Percentiles rank a stretch among this genome's conserved stretches.
Conservation (phyloP, 2,888 invertebrate species). For the Noctuana brunneofusca region DNA sequence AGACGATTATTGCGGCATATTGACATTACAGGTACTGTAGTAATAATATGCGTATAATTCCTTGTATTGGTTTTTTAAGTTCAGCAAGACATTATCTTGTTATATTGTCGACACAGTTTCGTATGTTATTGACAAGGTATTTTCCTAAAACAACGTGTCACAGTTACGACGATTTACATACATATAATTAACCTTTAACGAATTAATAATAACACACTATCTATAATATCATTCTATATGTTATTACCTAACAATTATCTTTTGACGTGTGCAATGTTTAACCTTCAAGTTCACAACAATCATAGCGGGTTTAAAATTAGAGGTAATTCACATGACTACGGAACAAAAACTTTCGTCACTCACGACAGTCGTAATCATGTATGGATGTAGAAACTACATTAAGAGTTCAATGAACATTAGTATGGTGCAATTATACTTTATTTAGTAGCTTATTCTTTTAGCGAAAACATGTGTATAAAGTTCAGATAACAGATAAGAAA, state of each 20-base stretch:
- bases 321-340: conserved; percentile 19
- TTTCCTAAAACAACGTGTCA: too few relatives aligned
- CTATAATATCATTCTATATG: too few relatives aligned
- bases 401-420: conserved; percentile 49
- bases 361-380: conserved; percentile 47
- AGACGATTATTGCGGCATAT: too few relatives aligned
- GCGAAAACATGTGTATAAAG: too few relatives aligned
- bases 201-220: background rate
- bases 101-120: too few relatives aligned
- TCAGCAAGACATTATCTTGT: too few relatives aligned
- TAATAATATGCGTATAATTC: too few relatives aligned
- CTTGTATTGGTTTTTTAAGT: too few relatives aligned
- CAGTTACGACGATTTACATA: too few relatives aligned
- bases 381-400: conserved; percentile 46
- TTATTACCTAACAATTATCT: background rate
- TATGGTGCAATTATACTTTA: background rate
- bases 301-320: conserved; percentile 14
- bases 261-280: background rate
- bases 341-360: conserved; percentile 40
- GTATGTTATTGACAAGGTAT: too few relatives aligned
- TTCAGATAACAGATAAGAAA: too few relatives aligned
- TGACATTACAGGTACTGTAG: too few relatives aligned
- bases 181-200: background rate
- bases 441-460: background rate
- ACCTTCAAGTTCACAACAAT: conserved; percentile 8